phyloP scores from a whole-genome alignment of 1,140 invertebrate species.

The Atta cephalotes region DNA sequence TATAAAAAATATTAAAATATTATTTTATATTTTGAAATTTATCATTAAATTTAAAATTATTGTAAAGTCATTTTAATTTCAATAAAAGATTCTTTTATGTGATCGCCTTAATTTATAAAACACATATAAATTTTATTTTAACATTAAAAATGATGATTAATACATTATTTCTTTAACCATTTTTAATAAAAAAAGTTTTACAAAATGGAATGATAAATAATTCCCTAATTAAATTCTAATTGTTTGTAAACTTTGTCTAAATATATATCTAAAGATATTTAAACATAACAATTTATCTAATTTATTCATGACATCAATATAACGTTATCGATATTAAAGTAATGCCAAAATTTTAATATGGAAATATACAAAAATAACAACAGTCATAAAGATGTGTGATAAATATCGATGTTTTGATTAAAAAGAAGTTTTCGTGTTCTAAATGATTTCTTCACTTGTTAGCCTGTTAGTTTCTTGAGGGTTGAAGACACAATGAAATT shows the following conservation, averaged over 20 bases:
- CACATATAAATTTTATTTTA: not conserved
- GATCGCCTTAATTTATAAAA: not conserved
- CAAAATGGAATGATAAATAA: not conserved
- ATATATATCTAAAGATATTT: not conserved
- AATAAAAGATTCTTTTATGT: not conserved
- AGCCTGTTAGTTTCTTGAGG: conserved; percentile 21
- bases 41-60: not conserved
- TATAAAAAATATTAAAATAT: conserved; percentile 7
- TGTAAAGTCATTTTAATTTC: conserved; percentile 1
- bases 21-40: not conserved
- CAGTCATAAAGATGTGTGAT: not conserved
- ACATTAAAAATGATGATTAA: not conserved
- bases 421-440: conserved; percentile 27
- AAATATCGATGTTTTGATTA: conserved; percentile 30
- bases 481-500: conserved; percentile 35
- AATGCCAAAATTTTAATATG: not conserved
- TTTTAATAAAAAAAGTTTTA: not conserved
- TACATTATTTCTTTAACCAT: not conserved
- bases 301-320: not conserved
- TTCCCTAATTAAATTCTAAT: not conserved
- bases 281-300: not conserved
- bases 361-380: not conserved
- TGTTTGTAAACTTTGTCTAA: not conserved
- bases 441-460: conserved; percentile 25
- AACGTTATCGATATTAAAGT: not conserved